phyloP scores from a whole-genome alignment of 2,888 invertebrate species.

The Seira sanloemensis region DNA sequence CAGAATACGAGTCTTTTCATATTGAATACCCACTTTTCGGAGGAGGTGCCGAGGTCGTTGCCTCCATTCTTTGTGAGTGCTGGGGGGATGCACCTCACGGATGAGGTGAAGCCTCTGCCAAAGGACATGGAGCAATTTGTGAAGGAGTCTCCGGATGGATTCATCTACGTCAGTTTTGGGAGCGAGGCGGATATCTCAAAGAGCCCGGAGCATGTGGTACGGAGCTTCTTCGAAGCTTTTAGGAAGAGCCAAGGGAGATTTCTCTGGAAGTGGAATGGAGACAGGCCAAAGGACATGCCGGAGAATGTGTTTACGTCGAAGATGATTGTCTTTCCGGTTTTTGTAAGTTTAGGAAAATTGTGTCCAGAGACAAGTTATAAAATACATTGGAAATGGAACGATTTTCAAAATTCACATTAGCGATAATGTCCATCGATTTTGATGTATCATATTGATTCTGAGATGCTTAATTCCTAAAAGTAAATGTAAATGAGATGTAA shows the following conservation, averaged over 20 bases:
- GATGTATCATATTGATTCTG: no score
- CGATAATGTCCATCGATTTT: no score
- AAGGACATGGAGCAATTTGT: constrained; percentile 57
- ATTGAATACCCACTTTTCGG: constrained; percentile 63
- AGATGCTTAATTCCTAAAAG: no score
- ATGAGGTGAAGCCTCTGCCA: constrained; percentile 47
- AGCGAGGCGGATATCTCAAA: constrained; percentile 56
- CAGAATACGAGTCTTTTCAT: constrained; percentile 53
- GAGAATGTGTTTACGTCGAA: constrained; percentile 52
- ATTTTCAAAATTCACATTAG: no score
- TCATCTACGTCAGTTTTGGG: constrained; percentile 70
- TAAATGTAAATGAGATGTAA: no score
- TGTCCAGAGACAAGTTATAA: no score
- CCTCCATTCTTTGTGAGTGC: constrained; percentile 56
- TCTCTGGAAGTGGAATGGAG: constrained; percentile 68
- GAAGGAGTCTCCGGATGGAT: constrained; percentile 54
- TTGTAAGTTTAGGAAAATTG: no score
- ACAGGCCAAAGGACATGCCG: constrained; percentile 55
- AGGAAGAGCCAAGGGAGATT: constrained; percentile 42
- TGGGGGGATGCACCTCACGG: constrained; percentile 67
- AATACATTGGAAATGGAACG: no score
- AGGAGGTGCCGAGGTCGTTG: constrained; percentile 57
- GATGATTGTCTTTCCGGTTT: constrained; percentile 63
- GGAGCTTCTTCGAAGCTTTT: constrained; percentile 56
- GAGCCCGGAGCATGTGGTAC: constrained; percentile 35